Evolutionary conservation across 2,888 invertebrate genomes (phyloP), one percentile per base, ranked within the genome.

Genomic region (Abscondita cerata): DNA sequence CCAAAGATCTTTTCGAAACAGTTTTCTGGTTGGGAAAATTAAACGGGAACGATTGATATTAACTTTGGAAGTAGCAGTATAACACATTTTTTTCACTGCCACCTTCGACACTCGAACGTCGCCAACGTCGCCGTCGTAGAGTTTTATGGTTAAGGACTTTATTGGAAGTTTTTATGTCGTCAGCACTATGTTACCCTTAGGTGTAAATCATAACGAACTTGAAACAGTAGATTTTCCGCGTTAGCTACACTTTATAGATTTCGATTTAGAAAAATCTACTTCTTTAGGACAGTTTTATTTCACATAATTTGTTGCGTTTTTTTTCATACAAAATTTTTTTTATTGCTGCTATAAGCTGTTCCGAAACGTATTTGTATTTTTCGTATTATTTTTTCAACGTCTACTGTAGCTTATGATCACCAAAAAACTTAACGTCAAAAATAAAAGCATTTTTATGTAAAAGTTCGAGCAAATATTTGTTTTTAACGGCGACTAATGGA

Each of bases 131-230:
- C 48, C 59, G 41, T 52, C 59, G 47, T 64, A 59, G 56, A 53
- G 46, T 64, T 64, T 64, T 64, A 64, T 64, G 59, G 63, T 40
- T 59, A 52, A 64, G 59, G 59, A 64, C 63, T 68, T 69, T 69
- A 69, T 69, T 62, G 69, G 62, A 67, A 58, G 64, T 65, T 69
- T 68, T 69, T 67, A 69, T 68, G 64, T 67, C 66, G 69, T 69
- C 69, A 69, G 69, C 69, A 68, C 65, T 65, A 68, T 62, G 67
- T 66, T 68, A 62, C 66, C 66, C 64, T 54, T 53, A 63, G 61
- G 63, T 66, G 69, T 69, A 69, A 69, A 69, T 69, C 69, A 69
- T 65, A 65, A 63, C 63, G 33, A 50, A 50, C 53, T 56, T 56
- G 54, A 60, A 62, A 62, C 65, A 60, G 65, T 64, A 59, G 65